These are phyloP conservation scores for Leucania comma DNA, from an alignment of 2,888 invertebrate genomes.

Conservation along the genomic window DNA sequence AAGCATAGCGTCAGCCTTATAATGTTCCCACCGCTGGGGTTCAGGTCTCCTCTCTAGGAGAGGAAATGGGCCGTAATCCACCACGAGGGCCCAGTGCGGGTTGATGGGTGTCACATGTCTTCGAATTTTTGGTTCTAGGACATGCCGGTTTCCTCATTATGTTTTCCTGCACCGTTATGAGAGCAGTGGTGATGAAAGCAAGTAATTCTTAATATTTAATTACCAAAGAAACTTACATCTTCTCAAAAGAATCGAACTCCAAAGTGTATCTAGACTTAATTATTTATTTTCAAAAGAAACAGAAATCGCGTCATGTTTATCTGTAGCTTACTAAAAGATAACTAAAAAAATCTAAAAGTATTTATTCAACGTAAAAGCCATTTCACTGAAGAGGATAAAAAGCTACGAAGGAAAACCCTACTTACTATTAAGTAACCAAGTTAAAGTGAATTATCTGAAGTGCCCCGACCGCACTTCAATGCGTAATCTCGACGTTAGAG, in stretches of 20 bases:
- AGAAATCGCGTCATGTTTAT: not conserved
- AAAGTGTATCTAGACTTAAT: too few species aligned
- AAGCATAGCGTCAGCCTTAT: too few species aligned
- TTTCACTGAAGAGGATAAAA: conserved; percentile 17
- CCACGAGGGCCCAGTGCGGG: too few species aligned
- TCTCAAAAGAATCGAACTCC: not conserved
- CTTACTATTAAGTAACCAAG: conserved; percentile 26
- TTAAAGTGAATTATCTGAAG: conserved; percentile 46
- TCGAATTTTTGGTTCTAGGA: too few species aligned
- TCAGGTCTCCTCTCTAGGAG: too few species aligned
- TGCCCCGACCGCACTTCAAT: conserved; percentile 21
- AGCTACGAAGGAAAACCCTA: not conserved
- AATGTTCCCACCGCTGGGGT: too few species aligned
- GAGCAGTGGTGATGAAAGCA: too few species aligned
- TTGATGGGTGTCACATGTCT: too few species aligned
- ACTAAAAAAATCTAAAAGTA: conserved; percentile 11
- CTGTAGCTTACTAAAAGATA: not conserved
- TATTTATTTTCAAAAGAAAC: not conserved
- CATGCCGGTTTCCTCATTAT: too few species aligned
- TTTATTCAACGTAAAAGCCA: conserved; percentile 18
- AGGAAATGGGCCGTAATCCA: too few species aligned
- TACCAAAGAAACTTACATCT: not conserved
- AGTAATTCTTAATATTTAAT: not conserved
- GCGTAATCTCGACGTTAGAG: conserved; percentile 27
- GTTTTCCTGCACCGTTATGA: too few species aligned